A percentile compares a stretch with the other conserved stretches of the same genome.
These are phyloP conservation scores for Danionella cerebrum DNA, from an alignment of 2,113 vertebrate species.

Conservation along the genomic window DNA sequence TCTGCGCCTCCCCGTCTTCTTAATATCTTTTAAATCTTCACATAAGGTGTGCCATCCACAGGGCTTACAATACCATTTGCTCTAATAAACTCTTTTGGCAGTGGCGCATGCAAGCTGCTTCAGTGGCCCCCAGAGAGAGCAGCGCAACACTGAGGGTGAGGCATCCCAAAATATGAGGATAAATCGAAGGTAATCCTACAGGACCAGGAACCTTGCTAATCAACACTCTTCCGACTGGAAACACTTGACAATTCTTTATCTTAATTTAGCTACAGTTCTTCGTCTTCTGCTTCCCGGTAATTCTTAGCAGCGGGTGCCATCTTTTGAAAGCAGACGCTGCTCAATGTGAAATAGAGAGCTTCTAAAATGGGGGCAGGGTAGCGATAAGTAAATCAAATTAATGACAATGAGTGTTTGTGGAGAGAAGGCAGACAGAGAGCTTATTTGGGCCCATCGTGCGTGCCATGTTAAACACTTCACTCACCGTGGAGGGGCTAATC, in stretches of 20 bases:
- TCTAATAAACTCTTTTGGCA: constrained; percentile 83
- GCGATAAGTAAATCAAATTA: constrained; percentile 64
- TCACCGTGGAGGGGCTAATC: constrained; percentile 64
- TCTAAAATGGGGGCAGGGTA: constrained; percentile 23
- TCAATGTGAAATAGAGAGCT: constrained; percentile 36
- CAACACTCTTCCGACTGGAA: constrained; percentile 69
- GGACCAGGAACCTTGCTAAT: constrained; percentile 59
- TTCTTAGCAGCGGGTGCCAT: constrained; percentile 59
- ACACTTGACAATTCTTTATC: constrained; percentile 71
- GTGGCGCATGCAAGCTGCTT: constrained; percentile 68
- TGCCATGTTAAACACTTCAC: constrained; percentile 68
- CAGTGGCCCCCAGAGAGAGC: constrained; percentile 56
- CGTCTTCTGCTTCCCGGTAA: constrained; percentile 60
- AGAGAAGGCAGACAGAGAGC: constrained; percentile 50
- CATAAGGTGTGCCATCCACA: constrained; percentile 79
- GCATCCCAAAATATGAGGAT: constrained; percentile 73
- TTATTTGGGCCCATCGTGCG: constrained; percentile 44
- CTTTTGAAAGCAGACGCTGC: constrained; percentile 51
- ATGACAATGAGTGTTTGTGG: constrained; percentile 62
- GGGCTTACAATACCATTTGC: constrained; percentile 78
- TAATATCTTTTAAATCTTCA: constrained; percentile 79
- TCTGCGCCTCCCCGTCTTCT: constrained; percentile 63
- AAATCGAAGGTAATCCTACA: constrained; percentile 69
- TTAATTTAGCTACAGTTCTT: constrained; percentile 65
- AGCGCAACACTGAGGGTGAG: constrained; percentile 51